Base-by-base conservation (phyloP, 2,797 vertebrate genomes). In the Vultur gryphus region DNA sequence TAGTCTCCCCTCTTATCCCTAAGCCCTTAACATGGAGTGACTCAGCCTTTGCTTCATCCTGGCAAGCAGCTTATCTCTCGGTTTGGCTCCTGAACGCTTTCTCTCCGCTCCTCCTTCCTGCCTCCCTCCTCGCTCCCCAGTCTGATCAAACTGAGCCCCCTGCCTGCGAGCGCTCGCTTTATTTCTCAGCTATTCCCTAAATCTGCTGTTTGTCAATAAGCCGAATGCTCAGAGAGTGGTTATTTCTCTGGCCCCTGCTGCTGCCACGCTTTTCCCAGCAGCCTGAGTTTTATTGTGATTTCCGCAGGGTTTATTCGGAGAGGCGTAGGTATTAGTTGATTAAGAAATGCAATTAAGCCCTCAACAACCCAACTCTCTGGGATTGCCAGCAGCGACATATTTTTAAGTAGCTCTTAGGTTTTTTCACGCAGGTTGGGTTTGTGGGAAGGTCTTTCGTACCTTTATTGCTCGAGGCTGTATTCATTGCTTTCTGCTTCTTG, bases 321-420 rank as follows among this genome's bases (percentile, higher is more conserved):
- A 84, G 46, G 16, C 1, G 3, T 2, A 37, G 85, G 72, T 46
- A 77, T 91, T 66, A 87, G 70, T 77, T 86, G 91, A 89, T 89
- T 87, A 92, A 84, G 83, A 89, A 94, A 86, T 26, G 89, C 92
- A 96, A 72, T 97, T 94, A 95, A 96, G 24, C 54, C 65, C 35
- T 76, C 39, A 17, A n/a, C 55, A 54, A 0, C 55, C 25, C 67
- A 4, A 4, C 41, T 39, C 21, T 3, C 33, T 25, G 49, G 41
- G 55, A 14, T 44, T 93, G 92, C 65, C 90, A 65, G 85, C 49
- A 81, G 89, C 4, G 0, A 5, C 7, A 1, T 37, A 0, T 39
- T 82, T 79, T 51, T 37, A 85, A 49, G 72, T 16, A 23, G 26
- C 0, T 1, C 76, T 67, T 41, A 35, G 35, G 7, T 44, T 77